phyloP scores from a whole-genome alignment of 1,140 invertebrate species.

The Araneus ventricosus region DNA sequence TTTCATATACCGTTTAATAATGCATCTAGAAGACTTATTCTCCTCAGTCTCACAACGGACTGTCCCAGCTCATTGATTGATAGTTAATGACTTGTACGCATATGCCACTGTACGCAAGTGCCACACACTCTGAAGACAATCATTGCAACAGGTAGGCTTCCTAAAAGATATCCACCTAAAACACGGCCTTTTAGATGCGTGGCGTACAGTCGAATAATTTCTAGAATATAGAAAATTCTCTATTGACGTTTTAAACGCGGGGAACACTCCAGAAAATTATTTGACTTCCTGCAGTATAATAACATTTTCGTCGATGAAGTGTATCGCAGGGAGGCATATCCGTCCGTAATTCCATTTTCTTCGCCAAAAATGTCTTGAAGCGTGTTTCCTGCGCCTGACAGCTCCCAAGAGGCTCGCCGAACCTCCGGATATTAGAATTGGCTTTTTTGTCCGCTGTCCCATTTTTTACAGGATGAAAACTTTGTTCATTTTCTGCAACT shows the following conservation, averaged over 20 bases:
- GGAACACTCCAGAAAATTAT: not conserved
- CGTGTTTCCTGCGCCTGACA: not conserved
- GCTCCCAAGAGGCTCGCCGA: not conserved
- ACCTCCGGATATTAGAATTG: constrained; percentile 13
- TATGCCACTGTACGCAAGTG: too few relatives aligned
- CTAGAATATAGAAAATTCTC: too few relatives aligned
- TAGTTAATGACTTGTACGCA: too few relatives aligned
- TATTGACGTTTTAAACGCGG: not conserved
- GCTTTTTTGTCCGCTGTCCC: not conserved
- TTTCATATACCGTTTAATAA: too few relatives aligned
- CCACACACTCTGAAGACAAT: too few relatives aligned
- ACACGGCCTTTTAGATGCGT: too few relatives aligned
- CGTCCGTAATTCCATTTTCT: constrained; percentile 5
- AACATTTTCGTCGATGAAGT: not conserved
- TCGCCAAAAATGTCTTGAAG: not conserved
- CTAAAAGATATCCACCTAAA: too few relatives aligned
- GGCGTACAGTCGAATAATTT: too few relatives aligned
- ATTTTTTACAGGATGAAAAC: not conserved
- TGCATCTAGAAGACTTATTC: too few relatives aligned
- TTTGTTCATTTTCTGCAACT: not conserved
- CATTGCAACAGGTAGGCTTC: too few relatives aligned
- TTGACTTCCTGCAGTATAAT: not conserved
- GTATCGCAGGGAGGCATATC: not conserved
- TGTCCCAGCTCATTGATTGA: too few relatives aligned
- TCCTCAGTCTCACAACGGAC: too few relatives aligned